A percentile compares a stretch with the other conserved stretches of the same genome.
Conservation (phyloP, 1,140 invertebrate genomes). For the Monomorium pharaonis region DNA sequence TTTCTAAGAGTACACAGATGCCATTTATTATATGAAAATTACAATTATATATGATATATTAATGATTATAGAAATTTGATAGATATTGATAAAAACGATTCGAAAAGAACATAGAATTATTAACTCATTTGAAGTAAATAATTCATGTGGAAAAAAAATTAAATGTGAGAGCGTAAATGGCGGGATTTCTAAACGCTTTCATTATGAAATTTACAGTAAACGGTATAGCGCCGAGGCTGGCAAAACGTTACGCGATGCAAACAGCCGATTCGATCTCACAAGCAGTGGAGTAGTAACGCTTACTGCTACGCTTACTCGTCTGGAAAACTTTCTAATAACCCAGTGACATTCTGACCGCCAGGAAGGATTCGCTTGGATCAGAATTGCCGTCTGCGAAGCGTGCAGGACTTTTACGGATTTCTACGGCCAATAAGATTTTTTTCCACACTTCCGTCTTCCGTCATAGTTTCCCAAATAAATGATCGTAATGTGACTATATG, state of each 20-base stretch:
- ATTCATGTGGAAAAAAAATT: background rate
- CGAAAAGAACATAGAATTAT: background rate
- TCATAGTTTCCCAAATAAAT: background rate
- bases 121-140: background rate
- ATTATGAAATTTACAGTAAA: slow-evolving; percentile 16
- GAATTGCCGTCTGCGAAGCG: slow-evolving; percentile 30
- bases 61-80: background rate
- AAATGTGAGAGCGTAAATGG: slow-evolving; percentile 5
- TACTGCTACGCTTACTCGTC: slow-evolving; percentile 65
- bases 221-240: slow-evolving; percentile 10
- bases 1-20: background rate
- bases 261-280: slow-evolving; percentile 63
- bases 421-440: slow-evolving; percentile 1
- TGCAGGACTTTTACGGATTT: slow-evolving; percentile 13
- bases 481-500: background rate
- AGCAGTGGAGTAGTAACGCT: slow-evolving; percentile 44
- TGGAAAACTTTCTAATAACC: slow-evolving; percentile 73
- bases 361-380: slow-evolving; percentile 49
- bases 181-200: background rate
- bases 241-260: slow-evolving; percentile 60
- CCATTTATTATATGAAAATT: background rate
- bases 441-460: slow-evolving; percentile 12
- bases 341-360: slow-evolving; percentile 70
- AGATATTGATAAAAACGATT: background rate
- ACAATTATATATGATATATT: background rate